Evolutionary conservation across 2,113 vertebrate species (phyloP).

Genomic region (Podarcis muralis): DNA sequence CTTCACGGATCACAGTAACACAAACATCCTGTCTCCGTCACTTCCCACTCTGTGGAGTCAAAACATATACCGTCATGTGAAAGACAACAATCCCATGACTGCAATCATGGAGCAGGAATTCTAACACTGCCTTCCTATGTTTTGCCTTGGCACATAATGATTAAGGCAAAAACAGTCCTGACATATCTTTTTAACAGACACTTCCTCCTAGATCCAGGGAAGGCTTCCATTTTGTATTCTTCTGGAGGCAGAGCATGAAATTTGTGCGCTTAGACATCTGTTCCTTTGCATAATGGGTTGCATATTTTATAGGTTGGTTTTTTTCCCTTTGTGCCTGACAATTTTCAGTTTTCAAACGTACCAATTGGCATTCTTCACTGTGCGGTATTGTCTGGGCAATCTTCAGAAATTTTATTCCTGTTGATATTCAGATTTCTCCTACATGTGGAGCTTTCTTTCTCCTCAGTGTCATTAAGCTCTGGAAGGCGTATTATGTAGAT

Average conservation of each 20-base stretch:
- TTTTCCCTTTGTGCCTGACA: conserved; percentile 4
- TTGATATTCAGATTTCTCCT: conserved; percentile 7
- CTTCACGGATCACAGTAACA: too few relatives aligned
- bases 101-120: too few relatives aligned
- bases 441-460: conserved; percentile 2
- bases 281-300: conserved; percentile 8
- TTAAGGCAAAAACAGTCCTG: conserved; percentile 9
- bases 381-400: not conserved
- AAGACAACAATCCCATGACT: too few relatives aligned
- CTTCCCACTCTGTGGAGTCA: too few relatives aligned
- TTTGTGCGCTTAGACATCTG: not conserved
- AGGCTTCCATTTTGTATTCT: not conserved
- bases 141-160: not conserved
- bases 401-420: conserved; percentile 40
- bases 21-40: too few relatives aligned
- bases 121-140: not conserved
- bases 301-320: not conserved
- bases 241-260: not conserved
- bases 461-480: conserved; percentile 32
- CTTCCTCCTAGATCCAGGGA: not conserved
- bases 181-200: not conserved
- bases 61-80: too few relatives aligned
- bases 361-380: conserved; percentile 18
- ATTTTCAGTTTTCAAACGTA: conserved; percentile 12
- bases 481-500: conserved; percentile 39